Evolutionary conservation across 2,113 vertebrate species (phyloP), one percentile per base, ranked within the genome.

Genomic region (Eubucco bourcierii): DNA sequence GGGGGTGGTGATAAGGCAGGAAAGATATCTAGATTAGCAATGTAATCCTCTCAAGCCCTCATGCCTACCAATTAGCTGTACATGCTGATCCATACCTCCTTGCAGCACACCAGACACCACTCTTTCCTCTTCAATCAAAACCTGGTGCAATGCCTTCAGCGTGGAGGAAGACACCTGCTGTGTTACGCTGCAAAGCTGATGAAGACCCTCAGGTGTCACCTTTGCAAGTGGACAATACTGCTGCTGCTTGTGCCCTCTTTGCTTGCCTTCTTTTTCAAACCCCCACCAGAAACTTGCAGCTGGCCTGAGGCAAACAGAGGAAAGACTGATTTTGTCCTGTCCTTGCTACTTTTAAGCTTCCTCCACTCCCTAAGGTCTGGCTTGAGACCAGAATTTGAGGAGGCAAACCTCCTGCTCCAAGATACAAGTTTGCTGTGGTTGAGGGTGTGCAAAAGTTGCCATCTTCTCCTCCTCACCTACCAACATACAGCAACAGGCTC

Each of bases 31-130:
- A 90, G 84, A 94, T 94, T 72, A 91, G 82, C 72, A 89, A 33
- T 65, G 79, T 88, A 91, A 95, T 92, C 89, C 82, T 83, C 89
- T 75, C 60, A 66, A 87, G 70, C 44, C 64, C 81, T 87, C 4
- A 20, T 77, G 85, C 72, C 65, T 81, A 59, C 79, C 85, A 94
- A 94, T 95, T 93, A 95, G 93, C 84, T 79, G 61, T 3, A 61
- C 73, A 39, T 8, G 68, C 61, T 3, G 15, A 94, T 86, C 93
- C 80, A 41, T 90, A 96, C 73, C 61, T 92, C 79, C 84, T 85
- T 85, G 83, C 76, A 88, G 82, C 72, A 90, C 65, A 75, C n/a
- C 87, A 93, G 65, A 31, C 84, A 85, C 55, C 0, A 3, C 65
- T 87, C 65, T 19, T 64, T 58, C 61, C 68, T 12, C 5, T 4